Base-by-base conservation (phyloP, 2,113 vertebrate species). In the Columba livia region DNA sequence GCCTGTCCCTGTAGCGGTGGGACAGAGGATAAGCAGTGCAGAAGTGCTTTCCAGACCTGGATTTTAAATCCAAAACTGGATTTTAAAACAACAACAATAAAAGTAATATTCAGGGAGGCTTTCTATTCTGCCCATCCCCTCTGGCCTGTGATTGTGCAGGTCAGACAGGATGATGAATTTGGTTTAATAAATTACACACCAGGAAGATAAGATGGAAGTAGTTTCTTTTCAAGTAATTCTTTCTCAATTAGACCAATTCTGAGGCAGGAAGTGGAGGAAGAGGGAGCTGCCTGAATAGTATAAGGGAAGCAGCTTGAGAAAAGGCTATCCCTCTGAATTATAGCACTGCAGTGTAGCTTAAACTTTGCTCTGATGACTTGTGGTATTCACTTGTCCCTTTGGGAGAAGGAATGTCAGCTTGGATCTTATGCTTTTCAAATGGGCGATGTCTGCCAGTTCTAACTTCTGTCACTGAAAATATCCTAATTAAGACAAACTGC, bases 121-220 rank as follows among this genome's bases (percentile, higher is more conserved):
- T 93, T 44, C 38, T 21, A 23, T 66, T 89, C 78, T 87, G 47
- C 60, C 79, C 24, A 31, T 51, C 47, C 32, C 26, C 12, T 61
- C 53, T 75, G 64, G 16, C 16, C 31, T 25, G 54, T 38, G 87
- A 92, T 53, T 10, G 23, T 10, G 6, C 48, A 72, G 31, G 66
- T 95, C 90, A 95, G 81, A 92, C 80, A 57, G 69, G 72, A 82
- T 42, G 32, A 69, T 15, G 72, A 90, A 95, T 97, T 85, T 90
- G 91, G 42, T 36, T 26, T 64, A 90, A 96, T 57, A 84, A 96
- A 89, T 67, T 73, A 42, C 38, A 16, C 65, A 69, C 36, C 10
- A 62, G 38, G 62, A 60, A 82, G 65, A 51, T 54, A 67, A 72
- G 4, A 5, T 38, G 42, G 10, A 53, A 40, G 69, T 50, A 51